phyloP scores from a whole-genome alignment of 2,888 invertebrate species.

The Drosophila bunnanda region DNA sequence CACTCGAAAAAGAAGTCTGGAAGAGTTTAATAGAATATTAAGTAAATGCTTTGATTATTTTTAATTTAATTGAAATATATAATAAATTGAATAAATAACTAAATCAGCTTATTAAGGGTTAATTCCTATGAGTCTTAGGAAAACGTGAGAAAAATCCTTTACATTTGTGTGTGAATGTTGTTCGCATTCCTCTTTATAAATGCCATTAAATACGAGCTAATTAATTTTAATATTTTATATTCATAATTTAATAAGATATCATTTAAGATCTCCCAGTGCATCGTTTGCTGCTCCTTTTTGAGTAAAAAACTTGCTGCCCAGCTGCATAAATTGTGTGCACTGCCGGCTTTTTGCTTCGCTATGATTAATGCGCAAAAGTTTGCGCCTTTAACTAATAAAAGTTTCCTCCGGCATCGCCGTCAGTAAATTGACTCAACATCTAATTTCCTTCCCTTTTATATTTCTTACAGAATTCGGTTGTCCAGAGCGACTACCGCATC shows the following conservation, averaged over 20 bases:
- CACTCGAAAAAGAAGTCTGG: not conserved
- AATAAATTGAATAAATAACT: not conserved
- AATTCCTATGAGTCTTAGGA: not conserved
- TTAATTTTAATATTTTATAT: not conserved
- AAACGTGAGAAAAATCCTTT: not conserved
- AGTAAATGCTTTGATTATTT: not conserved
- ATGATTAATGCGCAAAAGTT: slow-evolving; percentile 70
- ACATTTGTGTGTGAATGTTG: not conserved
- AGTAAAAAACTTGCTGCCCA: slow-evolving; percentile 50
- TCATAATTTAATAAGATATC: not conserved
- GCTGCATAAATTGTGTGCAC: slow-evolving; percentile 63
- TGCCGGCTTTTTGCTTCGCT: slow-evolving; percentile 52
- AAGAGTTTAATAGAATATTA: not conserved
- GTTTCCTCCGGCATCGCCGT: slow-evolving; percentile 35
- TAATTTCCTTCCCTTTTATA: slow-evolving; percentile 48
- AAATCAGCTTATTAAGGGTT: rapidly evolving
- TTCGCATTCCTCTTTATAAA: not conserved
- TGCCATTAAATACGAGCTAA: not conserved
- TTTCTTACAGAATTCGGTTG: slow-evolving; percentile 91
- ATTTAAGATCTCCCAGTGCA: not conserved
- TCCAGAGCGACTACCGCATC: slow-evolving; percentile 91
- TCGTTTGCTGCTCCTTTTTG: not conserved
- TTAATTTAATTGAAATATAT: too few relatives aligned
- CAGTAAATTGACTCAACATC: slow-evolving; percentile 48
- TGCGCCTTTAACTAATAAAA: slow-evolving; percentile 51